These are phyloP conservation scores for Lutjanus erythropterus DNA, from an alignment of 2,113 vertebrate genomes.

Conservation along the genomic window DNA sequence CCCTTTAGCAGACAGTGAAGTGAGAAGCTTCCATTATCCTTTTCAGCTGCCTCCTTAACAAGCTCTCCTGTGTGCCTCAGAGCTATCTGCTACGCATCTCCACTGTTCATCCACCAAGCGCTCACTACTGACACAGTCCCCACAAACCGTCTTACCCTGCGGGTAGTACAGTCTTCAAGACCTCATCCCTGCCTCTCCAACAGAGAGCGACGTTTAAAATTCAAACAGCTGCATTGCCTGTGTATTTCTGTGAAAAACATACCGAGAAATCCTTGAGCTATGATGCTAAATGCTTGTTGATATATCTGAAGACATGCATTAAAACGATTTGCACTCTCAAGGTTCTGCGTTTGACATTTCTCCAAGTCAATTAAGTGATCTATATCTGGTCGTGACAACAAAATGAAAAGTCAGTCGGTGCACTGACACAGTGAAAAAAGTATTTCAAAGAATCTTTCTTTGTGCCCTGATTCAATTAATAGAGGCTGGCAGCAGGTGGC, in stretches of 20 bases:
- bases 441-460: slow-evolving; percentile 31
- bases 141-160: slow-evolving; percentile 44
- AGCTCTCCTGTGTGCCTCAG: slow-evolving; percentile 77
- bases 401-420: slow-evolving; percentile 41
- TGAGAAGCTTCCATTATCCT: slow-evolving; percentile 68
- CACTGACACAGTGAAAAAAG: slow-evolving; percentile 13
- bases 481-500: slow-evolving; percentile 78
- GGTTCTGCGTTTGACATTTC: slow-evolving; percentile 35
- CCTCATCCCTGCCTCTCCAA: slow-evolving; percentile 16
- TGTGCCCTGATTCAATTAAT: slow-evolving; percentile 57
- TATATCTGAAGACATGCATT: slow-evolving; percentile 28
- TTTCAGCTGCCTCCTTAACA: slow-evolving; percentile 72
- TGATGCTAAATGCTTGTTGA: slow-evolving; percentile 24
- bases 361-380: slow-evolving; percentile 14
- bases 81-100: slow-evolving; percentile 65
- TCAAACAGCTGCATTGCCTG: slow-evolving; percentile 36
- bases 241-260: slow-evolving; percentile 24
- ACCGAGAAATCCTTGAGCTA: slow-evolving; percentile 3
- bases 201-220: slow-evolving; percentile 29
- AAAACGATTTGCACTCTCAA: slow-evolving; percentile 34
- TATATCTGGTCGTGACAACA: slow-evolving; percentile 13
- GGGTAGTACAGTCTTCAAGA: slow-evolving; percentile 25
- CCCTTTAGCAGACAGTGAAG: slow-evolving; percentile 56
- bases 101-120: slow-evolving; percentile 54
- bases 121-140: slow-evolving; percentile 45